Percentiles rank a stretch among this genome's conserved stretches.
These are phyloP conservation scores for Merluccius polli DNA, from an alignment of 2,797 vertebrate genomes.

Conservation along the genomic window DNA sequence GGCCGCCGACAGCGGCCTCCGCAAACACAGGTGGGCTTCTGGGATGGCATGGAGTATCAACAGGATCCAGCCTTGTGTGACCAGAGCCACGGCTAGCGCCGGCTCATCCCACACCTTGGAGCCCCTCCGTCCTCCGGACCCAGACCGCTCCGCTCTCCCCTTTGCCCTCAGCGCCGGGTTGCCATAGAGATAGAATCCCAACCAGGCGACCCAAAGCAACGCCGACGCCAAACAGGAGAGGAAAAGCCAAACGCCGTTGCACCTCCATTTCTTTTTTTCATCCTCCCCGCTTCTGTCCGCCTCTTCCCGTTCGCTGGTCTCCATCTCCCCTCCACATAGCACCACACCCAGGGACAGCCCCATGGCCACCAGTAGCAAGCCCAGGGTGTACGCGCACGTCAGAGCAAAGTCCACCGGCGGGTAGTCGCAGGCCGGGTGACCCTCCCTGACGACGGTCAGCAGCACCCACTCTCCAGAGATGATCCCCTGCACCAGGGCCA, in stretches of 20 bases:
- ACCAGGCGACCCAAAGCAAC: slow-evolving; percentile 92
- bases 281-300: slow-evolving; percentile 54
- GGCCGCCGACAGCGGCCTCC: slow-evolving; percentile 72
- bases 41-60: slow-evolving; percentile 93
- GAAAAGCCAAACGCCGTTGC: slow-evolving; percentile 87
- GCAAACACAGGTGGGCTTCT: slow-evolving; percentile 87
- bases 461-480: slow-evolving; percentile 92
- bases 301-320: slow-evolving; percentile 50
- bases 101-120: slow-evolving; percentile 82
- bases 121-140: slow-evolving; percentile 48
- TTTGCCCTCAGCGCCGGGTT: slow-evolving; percentile 68
- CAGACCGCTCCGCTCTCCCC: slow-evolving; percentile 43
- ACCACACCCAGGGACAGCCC: slow-evolving; percentile 82
- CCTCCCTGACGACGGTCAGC: slow-evolving; percentile 86
- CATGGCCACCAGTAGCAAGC: slow-evolving; percentile 80
- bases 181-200: slow-evolving; percentile 92
- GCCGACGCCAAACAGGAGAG: slow-evolving; percentile 83
- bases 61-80: slow-evolving; percentile 92
- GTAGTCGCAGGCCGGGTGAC: slow-evolving; percentile 86
- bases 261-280: slow-evolving; percentile 82
- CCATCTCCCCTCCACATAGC: slow-evolving; percentile 83
- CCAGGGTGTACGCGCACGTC: slow-evolving; percentile 88
- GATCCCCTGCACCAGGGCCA: slow-evolving; percentile 91
- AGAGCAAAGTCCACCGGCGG: slow-evolving; percentile 91
- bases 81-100: slow-evolving; percentile 86